Conservation (phyloP, 1,140 invertebrate species). For the Lucilia cuprina region DNA sequence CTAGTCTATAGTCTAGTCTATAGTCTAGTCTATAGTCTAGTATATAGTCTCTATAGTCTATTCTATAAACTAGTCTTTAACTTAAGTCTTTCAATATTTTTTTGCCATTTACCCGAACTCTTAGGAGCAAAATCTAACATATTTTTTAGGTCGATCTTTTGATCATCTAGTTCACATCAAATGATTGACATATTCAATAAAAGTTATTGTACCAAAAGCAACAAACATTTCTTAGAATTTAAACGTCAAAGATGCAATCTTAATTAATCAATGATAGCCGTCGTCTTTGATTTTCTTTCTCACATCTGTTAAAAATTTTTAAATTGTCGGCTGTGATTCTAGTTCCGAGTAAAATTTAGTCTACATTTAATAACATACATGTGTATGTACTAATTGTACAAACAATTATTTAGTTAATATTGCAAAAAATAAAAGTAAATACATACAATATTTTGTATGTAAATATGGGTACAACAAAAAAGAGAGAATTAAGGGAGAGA, state of each 20-base stretch:
- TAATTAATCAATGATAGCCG: not conserved
- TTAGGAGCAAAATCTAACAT: not conserved
- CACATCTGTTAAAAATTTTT: not conserved
- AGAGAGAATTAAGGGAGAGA: not conserved
- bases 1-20: too few relatives aligned
- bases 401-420: not conserved
- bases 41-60: too few relatives aligned
- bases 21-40: too few relatives aligned
- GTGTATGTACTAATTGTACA: not conserved
- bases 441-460: not conserved
- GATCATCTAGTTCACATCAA: too few relatives aligned
- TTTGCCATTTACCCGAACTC: too few relatives aligned
- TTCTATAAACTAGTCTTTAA: too few relatives aligned
- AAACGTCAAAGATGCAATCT: not conserved
- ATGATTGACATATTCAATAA: too few relatives aligned
- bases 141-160: too few relatives aligned
- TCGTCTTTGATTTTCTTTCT: not conserved
- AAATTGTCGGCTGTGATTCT: not conserved
- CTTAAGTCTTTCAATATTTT: too few relatives aligned
- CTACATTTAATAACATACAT: not conserved
- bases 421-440: not conserved
- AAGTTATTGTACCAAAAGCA: too few relatives aligned
- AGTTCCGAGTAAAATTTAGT: not conserved
- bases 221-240: too few relatives aligned
- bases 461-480: not conserved